Conservation (phyloP, 2,888 invertebrate genomes). For the Pomacea canaliculata region DNA sequence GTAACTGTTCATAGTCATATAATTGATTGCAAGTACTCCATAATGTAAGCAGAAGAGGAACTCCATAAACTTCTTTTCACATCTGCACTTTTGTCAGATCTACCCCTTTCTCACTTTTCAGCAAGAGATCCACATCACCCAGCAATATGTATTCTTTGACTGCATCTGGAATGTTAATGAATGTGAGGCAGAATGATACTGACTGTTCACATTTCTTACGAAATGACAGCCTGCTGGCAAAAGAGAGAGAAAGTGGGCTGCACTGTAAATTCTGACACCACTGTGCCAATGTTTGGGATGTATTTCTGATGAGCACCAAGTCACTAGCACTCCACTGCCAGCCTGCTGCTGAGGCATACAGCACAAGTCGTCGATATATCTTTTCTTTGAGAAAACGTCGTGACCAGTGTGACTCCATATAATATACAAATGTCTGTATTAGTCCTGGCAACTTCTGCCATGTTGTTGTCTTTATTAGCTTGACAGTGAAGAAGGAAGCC, state of each 20-base stretch:
- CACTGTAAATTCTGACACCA: slow-evolving; percentile 44
- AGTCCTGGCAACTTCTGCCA: slow-evolving; percentile 38
- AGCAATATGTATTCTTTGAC: slow-evolving; percentile 49
- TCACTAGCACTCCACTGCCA: slow-evolving; percentile 51
- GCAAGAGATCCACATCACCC: slow-evolving; percentile 48
- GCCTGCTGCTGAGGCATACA: slow-evolving; percentile 51
- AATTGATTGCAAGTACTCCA: too few relatives aligned
- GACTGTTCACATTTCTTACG: slow-evolving; percentile 34
- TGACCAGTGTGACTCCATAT: slow-evolving; percentile 55
- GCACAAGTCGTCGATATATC: slow-evolving; percentile 44
- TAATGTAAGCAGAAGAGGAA: too few relatives aligned
- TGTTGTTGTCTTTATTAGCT: slow-evolving; percentile 44
- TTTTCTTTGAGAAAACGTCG: slow-evolving; percentile 37
- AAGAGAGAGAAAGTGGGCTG: slow-evolving; percentile 42
- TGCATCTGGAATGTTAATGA: slow-evolving; percentile 41
- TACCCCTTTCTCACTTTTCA: slow-evolving; percentile 9
- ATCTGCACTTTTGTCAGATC: slow-evolving; percentile 6
- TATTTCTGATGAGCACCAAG: slow-evolving; percentile 41
- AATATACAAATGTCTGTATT: slow-evolving; percentile 50
- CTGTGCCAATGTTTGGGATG: slow-evolving; percentile 41
- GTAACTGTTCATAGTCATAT: too few relatives aligned
- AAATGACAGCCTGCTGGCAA: slow-evolving; percentile 43
- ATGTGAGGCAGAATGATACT: slow-evolving; percentile 37
- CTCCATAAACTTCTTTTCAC: not conserved
- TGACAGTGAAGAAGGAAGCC: slow-evolving; percentile 49